Evolutionary conservation across 2,113 vertebrate species (phyloP).

Genomic region (Tachysurus vachellii): DNA sequence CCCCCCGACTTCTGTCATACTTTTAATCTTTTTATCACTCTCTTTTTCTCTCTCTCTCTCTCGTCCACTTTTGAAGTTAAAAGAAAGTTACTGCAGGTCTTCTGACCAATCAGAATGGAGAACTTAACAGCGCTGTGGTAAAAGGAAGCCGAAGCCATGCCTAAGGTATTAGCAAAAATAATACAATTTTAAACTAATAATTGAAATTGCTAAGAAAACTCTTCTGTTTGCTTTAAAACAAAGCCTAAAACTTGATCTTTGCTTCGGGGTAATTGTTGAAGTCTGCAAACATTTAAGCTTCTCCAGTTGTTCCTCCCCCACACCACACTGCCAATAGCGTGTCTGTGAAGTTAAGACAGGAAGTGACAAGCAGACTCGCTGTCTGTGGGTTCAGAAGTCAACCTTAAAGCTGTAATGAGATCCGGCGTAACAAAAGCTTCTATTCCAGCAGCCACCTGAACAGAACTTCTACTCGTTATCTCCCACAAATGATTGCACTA

Average conservation of each 20-base stretch:
- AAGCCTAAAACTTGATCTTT: conserved; percentile 52
- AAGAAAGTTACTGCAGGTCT: background rate
- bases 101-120: background rate
- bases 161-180: background rate
- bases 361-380: conserved; percentile 71
- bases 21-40: too few relatives aligned
- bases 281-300: conserved; percentile 74
- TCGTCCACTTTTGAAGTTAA: too few relatives aligned
- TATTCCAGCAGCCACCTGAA: conserved; percentile 56
- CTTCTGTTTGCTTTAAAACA: background rate
- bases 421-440: conserved; percentile 64
- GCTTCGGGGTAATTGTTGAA: conserved; percentile 68
- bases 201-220: background rate
- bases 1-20: too few relatives aligned
- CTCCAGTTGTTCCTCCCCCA: conserved; percentile 63
- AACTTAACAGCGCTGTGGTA: too few relatives aligned
- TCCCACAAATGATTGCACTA: conserved; percentile 59
- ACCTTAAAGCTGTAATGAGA: conserved; percentile 66
- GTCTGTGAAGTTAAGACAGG: conserved; percentile 61
- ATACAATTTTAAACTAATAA: background rate
- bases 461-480: conserved; percentile 59
- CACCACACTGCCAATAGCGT: conserved; percentile 65
- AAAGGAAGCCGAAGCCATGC: background rate
- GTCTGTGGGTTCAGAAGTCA: conserved; percentile 64
- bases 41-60: too few relatives aligned